Evolutionary conservation across 2,113 vertebrate species (phyloP).

Genomic region (Prolemur simus): DNA sequence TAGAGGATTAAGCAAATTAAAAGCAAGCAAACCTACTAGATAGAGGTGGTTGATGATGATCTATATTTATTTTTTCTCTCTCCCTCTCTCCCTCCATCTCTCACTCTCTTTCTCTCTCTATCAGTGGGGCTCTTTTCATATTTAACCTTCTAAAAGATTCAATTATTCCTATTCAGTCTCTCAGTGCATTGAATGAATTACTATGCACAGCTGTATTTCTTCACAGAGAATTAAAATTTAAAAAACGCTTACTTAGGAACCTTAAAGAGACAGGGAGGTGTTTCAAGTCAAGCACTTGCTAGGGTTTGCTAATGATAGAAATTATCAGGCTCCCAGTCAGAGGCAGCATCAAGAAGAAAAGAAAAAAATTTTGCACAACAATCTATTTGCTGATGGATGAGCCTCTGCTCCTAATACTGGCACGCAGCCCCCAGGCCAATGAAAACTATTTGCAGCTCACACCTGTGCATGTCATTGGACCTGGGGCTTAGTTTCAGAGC

Average conservation of each 20-base stretch:
- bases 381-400: neutral
- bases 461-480: neutral
- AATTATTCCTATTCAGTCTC: neutral
- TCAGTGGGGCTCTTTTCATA: neutral
- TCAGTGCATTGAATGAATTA: slow-evolving; percentile 15
- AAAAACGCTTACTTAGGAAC: slow-evolving; percentile 13
- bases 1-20: neutral
- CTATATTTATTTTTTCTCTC: neutral
- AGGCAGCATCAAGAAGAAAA: neutral
- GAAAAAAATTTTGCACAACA: neutral
- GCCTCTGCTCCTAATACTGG: neutral
- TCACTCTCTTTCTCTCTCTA: neutral
- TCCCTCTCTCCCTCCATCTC: neutral
- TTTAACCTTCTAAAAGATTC: neutral
- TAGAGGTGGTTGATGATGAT: neutral
- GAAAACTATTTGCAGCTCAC: neutral
- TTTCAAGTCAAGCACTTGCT: neutral
- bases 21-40: neutral
- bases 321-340: neutral
- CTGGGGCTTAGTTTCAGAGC: neutral
- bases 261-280: neutral
- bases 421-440: neutral
- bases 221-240: neutral
- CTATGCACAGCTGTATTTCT: slow-evolving; percentile 4
- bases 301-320: neutral